Conservation (phyloP, 2,113 vertebrate genomes). For the Dipodomys stephensi region DNA sequence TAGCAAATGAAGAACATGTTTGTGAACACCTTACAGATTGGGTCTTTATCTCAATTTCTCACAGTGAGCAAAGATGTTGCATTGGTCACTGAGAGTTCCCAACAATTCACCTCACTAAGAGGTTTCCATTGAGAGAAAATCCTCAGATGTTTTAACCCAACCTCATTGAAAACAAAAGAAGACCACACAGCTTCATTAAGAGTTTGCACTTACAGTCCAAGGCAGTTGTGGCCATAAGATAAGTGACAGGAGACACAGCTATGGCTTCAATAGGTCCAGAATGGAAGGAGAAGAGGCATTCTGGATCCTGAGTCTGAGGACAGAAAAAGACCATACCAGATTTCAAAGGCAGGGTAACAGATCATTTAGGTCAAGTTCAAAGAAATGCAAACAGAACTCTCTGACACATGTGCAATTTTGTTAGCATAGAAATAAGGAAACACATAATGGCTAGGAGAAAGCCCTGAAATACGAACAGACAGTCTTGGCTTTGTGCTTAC, state of each 20-base stretch:
- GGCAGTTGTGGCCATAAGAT: conserved; percentile 93
- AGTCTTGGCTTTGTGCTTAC: neutral
- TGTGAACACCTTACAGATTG: neutral
- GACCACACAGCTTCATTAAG: neutral
- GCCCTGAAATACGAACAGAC: neutral
- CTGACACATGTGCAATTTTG: neutral
- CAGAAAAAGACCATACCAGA: conserved; percentile 49
- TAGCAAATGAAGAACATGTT: neutral
- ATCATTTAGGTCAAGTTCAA: conserved; percentile 1
- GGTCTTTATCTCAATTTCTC: too few species aligned
- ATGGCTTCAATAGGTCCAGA: conserved; percentile 90
- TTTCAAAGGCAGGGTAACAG: neutral
- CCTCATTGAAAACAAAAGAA: conserved; percentile 10
- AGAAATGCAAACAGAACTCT: neutral
- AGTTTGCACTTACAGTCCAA: conserved; percentile 90
- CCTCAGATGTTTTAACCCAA: conserved; percentile 35
- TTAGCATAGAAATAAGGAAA: conserved; percentile 17
- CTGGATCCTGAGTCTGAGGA: conserved; percentile 91
- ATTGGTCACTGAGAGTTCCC: too few species aligned
- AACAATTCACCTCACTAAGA: neutral
- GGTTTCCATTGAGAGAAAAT: conserved; percentile 18
- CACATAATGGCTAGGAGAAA: neutral
- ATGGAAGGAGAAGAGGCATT: conserved; percentile 93
- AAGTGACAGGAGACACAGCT: conserved; percentile 90
- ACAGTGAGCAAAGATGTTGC: too few species aligned